Evolutionary conservation across 1,140 invertebrate genomes (phyloP).

Genomic region (Bombus sibiricus): DNA sequence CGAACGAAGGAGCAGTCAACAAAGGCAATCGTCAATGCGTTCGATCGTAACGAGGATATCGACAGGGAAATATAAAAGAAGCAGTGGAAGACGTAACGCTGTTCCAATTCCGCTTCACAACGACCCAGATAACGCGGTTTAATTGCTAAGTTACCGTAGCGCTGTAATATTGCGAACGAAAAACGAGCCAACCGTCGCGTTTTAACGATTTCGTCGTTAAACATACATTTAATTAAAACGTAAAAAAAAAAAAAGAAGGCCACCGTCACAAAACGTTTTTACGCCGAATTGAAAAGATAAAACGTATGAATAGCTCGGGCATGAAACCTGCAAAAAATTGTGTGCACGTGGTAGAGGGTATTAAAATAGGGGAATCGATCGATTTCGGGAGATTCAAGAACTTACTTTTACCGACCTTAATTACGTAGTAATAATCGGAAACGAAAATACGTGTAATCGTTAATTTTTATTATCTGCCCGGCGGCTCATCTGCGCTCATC

Average conservation of each 20-base stretch:
- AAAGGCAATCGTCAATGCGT: no score
- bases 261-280: neutral
- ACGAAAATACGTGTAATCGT: neutral
- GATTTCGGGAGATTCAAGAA: neutral
- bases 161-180: no score
- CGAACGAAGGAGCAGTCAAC: neutral
- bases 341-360: neutral
- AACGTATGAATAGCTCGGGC: neutral
- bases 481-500: neutral
- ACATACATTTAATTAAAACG: neutral
- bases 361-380: neutral
- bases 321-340: no score
- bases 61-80: neutral
- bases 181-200: neutral
- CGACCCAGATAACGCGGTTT: constrained; percentile 2
- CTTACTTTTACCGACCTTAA: neutral
- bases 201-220: neutral
- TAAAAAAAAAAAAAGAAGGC: no score
- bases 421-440: constrained; percentile 1
- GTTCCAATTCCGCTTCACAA: neutral
- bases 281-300: neutral
- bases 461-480: constrained; percentile 19
- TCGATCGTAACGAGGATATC: constrained; percentile 13
- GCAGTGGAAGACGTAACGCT: neutral
- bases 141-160: neutral